Percentiles rank a stretch among this genome's conserved stretches.
Conservation (phyloP, 2,113 vertebrate species). For the Bothrops jararaca region DNA sequence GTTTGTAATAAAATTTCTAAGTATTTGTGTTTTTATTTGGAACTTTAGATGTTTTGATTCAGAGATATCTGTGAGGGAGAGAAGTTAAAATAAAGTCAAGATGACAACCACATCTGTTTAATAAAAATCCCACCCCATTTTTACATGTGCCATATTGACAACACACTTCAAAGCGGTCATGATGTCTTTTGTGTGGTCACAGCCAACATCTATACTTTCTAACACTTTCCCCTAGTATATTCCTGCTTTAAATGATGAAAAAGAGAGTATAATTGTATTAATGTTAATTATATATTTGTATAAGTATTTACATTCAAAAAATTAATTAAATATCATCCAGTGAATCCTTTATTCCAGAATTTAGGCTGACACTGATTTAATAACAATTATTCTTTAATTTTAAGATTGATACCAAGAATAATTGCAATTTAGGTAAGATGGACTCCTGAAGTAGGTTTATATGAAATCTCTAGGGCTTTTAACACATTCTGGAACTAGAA, state of each 20-base stretch:
- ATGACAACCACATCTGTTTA: neutral
- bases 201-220: neutral
- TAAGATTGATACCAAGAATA: neutral
- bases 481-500: neutral
- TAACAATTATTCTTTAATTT: neutral
- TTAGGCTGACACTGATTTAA: neutral
- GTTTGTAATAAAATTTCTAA: neutral
- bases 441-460: neutral
- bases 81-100: neutral
- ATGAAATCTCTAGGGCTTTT: neutral
- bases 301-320: neutral
- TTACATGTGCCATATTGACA: neutral
- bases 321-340: neutral
- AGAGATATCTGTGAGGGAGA: neutral
- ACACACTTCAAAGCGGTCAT: neutral
- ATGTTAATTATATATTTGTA: neutral
- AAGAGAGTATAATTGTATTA: neutral
- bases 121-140: neutral
- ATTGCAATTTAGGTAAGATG: neutral
- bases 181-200: neutral
- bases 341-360: neutral
- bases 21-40: neutral
- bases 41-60: neutral
- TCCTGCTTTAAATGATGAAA: neutral
- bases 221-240: neutral